Conservation (phyloP, 2,888 invertebrate genomes). For the Opisthograptis luteolata region DNA sequence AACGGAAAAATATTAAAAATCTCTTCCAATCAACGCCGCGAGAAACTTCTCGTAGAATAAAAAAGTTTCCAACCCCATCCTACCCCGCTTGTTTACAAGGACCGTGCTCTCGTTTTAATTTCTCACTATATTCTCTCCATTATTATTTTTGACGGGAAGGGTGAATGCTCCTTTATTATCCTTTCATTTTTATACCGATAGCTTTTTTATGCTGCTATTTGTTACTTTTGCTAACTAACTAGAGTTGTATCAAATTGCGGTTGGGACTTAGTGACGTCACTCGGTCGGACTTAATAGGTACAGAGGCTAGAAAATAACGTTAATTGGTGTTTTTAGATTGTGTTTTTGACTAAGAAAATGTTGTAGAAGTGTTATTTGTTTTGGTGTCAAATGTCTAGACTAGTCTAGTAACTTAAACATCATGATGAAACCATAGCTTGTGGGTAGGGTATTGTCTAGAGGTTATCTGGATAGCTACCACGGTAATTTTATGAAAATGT, state of each 20-base stretch:
- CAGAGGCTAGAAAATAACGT: too few species aligned
- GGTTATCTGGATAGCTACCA: too few species aligned
- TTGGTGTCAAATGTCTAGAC: too few species aligned
- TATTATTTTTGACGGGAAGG: constrained; percentile 58
- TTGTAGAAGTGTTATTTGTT: too few species aligned
- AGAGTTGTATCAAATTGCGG: constrained; percentile 42
- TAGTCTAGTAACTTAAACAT: too few species aligned
- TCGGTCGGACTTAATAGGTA: too few species aligned
- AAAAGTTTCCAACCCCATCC: constrained; percentile 32
- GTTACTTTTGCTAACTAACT: too few species aligned
- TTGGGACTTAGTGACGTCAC: constrained; percentile 18
- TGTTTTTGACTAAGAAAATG: too few species aligned
- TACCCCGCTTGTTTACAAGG: constrained; percentile 63
- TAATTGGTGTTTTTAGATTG: background rate
- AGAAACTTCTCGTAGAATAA: constrained; percentile 5
- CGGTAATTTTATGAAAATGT: too few species aligned
- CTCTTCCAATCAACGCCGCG: background rate
- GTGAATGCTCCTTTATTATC: constrained; percentile 56
- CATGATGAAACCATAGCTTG: too few species aligned
- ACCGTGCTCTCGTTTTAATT: constrained; percentile 72
- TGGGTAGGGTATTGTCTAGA: too few species aligned
- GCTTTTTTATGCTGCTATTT: constrained; percentile 38
- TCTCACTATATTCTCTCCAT: constrained; percentile 53
- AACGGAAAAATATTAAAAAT: background rate
- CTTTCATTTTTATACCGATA: constrained; percentile 38